Conservation (phyloP, 2,888 invertebrate genomes). For the Melieria omissa region DNA sequence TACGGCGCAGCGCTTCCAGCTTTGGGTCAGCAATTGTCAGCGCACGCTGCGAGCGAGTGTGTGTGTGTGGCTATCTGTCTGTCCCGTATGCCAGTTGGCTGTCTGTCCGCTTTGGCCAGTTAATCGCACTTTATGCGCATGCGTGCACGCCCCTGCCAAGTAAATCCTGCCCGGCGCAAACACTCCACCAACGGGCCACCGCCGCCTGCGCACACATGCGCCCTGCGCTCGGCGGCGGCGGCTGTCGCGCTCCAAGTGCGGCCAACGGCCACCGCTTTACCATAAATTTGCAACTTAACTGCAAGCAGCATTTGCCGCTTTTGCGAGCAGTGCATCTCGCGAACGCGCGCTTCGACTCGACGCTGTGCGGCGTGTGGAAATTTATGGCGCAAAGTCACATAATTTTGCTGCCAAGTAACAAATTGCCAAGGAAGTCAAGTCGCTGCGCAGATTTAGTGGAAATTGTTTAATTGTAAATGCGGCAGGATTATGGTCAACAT, state of each 20-base stretch:
- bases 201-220: background rate
- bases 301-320: slow-evolving; percentile 34
- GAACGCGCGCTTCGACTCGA: background rate
- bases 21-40: slow-evolving; percentile 45
- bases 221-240: slow-evolving; percentile 7
- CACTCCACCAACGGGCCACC: background rate
- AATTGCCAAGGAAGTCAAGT: slow-evolving; percentile 63
- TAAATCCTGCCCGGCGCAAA: slow-evolving; percentile 42
- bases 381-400: slow-evolving; percentile 65
- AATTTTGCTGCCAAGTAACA: slow-evolving; percentile 65
- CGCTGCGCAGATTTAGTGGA: slow-evolving; percentile 61
- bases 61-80: slow-evolving; percentile 41
- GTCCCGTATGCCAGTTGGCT: slow-evolving; percentile 35
- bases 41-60: slow-evolving; percentile 24
- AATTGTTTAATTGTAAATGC: slow-evolving; percentile 62
- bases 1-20: slow-evolving; percentile 39
- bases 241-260: slow-evolving; percentile 19
- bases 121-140: slow-evolving; percentile 65
- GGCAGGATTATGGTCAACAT: slow-evolving; percentile 22
- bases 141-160: slow-evolving; percentile 51
- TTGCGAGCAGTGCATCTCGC: slow-evolving; percentile 9
- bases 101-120: slow-evolving; percentile 50
- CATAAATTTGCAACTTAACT: slow-evolving; percentile 53
- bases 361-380: slow-evolving; percentile 44
- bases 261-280: slow-evolving; percentile 30